A percentile compares a stretch with the other conserved stretches of the same genome.
Conservation (phyloP, 2,888 invertebrate genomes). For the Aproaerema taeniolella region DNA sequence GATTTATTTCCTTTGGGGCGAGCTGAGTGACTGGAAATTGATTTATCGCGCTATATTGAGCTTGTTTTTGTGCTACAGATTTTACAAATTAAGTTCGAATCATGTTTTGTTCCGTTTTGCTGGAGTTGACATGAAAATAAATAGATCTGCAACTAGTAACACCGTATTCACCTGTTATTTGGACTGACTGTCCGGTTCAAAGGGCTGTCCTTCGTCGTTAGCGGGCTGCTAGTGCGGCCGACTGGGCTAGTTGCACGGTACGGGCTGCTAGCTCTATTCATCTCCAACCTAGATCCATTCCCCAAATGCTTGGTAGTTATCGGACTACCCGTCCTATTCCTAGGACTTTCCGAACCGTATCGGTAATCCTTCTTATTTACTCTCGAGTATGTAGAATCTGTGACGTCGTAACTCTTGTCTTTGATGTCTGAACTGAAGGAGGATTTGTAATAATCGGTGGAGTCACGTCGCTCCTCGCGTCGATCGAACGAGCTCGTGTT, state of each 20-base stretch:
- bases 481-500: constrained; percentile 58
- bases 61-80: too few species aligned
- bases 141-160: too few species aligned
- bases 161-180: constrained; percentile 59
- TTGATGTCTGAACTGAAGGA: constrained; percentile 56
- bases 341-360: constrained; percentile 65
- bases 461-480: constrained; percentile 62
- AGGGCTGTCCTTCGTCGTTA: constrained; percentile 69
- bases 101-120: too few species aligned
- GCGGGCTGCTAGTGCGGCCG: constrained; percentile 73
- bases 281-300: constrained; percentile 64
- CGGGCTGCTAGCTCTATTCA: constrained; percentile 66
- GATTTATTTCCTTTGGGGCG: constrained; percentile 29
- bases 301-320: constrained; percentile 75
- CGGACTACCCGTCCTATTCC: constrained; percentile 65
- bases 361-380: constrained; percentile 58
- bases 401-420: constrained; percentile 63
- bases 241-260: constrained; percentile 61
- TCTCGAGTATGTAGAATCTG: constrained; percentile 62
- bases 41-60: constrained; percentile 35
- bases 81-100: too few species aligned
- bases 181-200: constrained; percentile 76
- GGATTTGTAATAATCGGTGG: constrained; percentile 66
- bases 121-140: too few species aligned
- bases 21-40: constrained; percentile 35